These are phyloP conservation scores for Nibea coibor DNA, from an alignment of 2,113 vertebrate genomes.

Conservation along the genomic window DNA sequence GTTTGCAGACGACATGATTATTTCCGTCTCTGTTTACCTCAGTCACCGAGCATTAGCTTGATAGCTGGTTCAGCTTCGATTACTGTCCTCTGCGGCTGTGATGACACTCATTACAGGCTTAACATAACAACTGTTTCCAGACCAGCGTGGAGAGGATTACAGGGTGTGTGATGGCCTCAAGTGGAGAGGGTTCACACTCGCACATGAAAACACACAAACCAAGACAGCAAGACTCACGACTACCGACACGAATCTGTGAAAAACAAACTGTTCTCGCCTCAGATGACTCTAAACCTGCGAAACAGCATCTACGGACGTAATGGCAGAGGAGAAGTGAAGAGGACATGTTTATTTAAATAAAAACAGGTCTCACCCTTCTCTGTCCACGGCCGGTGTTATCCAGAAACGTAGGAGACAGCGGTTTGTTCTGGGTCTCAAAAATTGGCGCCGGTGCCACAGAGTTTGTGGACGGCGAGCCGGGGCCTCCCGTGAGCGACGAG, in stretches of 20 bases:
- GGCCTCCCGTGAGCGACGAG: conserved; percentile 30
- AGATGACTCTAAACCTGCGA: no score
- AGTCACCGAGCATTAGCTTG: not conserved
- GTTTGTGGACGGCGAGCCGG: conserved; percentile 42
- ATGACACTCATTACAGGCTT: conserved; percentile 46
- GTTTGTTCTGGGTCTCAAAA: conserved; percentile 70
- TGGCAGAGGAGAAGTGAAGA: no score
- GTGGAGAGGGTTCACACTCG: conserved; percentile 4
- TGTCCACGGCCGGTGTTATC: conserved; percentile 80
- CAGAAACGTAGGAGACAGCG: conserved; percentile 67
- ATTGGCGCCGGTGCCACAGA: conserved; percentile 56
- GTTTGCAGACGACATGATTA: not conserved
- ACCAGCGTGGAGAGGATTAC: conserved; percentile 32
- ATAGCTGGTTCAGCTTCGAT: conserved; percentile 36
- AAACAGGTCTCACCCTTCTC: conserved; percentile 83
- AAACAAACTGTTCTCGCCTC: not conserved
- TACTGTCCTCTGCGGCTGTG: conserved; percentile 5
- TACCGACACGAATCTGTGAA: conserved; percentile 1
- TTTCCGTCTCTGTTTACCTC: conserved; percentile 9
- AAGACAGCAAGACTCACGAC: not conserved
- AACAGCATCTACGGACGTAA: no score
- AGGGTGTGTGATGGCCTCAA: conserved; percentile 17
- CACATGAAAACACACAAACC: conserved; percentile 10
- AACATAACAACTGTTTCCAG: conserved; percentile 51
- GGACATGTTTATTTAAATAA: no score